These are phyloP conservation scores for Echeneis naucrates DNA, from an alignment of 2,797 vertebrate genomes.

Conservation along the genomic window DNA sequence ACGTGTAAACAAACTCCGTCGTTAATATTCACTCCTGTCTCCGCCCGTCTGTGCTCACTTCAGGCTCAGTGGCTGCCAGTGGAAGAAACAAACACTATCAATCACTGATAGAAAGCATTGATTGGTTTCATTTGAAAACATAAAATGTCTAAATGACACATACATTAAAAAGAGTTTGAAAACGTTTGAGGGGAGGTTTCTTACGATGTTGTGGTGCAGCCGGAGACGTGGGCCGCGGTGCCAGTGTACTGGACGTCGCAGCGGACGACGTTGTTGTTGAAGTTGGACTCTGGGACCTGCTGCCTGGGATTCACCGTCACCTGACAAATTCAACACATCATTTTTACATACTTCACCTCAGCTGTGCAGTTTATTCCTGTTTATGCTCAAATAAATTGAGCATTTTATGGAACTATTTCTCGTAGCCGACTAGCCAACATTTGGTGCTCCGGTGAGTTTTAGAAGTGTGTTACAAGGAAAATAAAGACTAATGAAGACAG, in stretches of 20 bases:
- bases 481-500: too few species aligned
- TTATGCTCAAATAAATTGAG: too few species aligned
- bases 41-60: background rate
- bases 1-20: background rate
- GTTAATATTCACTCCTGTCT: conserved; percentile 7
- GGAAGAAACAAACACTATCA: conserved; percentile 14
- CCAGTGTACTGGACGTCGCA: conserved; percentile 87
- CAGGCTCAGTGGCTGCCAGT: conserved; percentile 57
- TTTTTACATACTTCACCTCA: too few species aligned
- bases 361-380: background rate
- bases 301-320: conserved; percentile 87
- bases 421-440: background rate
- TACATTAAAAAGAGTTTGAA: too few species aligned
- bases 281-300: conserved; percentile 86
- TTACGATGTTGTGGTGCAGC: conserved; percentile 82
- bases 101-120: background rate
- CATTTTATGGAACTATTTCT: background rate
- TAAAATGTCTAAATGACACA: too few species aligned
- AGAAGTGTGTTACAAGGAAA: background rate
- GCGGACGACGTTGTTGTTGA: conserved; percentile 84
- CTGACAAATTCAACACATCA: conserved; percentile 53
- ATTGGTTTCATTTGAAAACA: background rate
- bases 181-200: conserved; percentile 25
- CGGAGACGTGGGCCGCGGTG: conserved; percentile 78
- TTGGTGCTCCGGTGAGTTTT: background rate